Base-by-base conservation (phyloP, 2,888 invertebrate species). In the Eristalis pertinax region DNA sequence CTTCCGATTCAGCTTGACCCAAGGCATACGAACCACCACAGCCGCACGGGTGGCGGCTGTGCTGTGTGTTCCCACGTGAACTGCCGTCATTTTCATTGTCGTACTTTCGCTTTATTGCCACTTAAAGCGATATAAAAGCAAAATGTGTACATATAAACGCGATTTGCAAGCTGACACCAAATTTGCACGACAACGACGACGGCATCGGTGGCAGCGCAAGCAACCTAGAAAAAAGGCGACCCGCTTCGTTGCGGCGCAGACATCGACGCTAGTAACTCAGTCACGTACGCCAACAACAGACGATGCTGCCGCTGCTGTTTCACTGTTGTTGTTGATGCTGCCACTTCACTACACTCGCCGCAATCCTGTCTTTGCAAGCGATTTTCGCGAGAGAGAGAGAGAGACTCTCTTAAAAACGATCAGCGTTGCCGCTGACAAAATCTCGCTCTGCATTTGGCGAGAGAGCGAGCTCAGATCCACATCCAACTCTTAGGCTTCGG, bases 251-350 rank as follows among this genome's bases (percentile, higher is more conserved):
- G 68, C 50, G 50, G 19, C 80, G 89, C 88, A 79, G 92, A 91
- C 92, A 92, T 92, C 89, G 90, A 89, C 90, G 89, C 90, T 89
- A 89, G 89, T 89, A 88, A 89, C 85, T 89, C 89, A 92, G 92
- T 92, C 92, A 92, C 92, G 92, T 92, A 92, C 90, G 91, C 92
- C 92, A 92, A 73, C 69, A 72, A 43, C 67, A 43, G 70, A 38
- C 32, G 70, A 73, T 64, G 70, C 76, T 38, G 70, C 10, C 22
- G 29, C 43, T 60, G 62, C 32, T 32, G 32, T 32, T 32, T 63
- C 68, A 7, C 72, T 60, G 22, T 22, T 58, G 68, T n/a, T 67
- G 69, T n/a, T 15, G 63, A 62, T 67, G 67, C 26, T 50, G 26
- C 56, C 60, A 50, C 26, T 19, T 22, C 15, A 13, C 2, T 26